phyloP scores from a whole-genome alignment of 2,113 vertebrate species.

The Thymallus thymallus region DNA sequence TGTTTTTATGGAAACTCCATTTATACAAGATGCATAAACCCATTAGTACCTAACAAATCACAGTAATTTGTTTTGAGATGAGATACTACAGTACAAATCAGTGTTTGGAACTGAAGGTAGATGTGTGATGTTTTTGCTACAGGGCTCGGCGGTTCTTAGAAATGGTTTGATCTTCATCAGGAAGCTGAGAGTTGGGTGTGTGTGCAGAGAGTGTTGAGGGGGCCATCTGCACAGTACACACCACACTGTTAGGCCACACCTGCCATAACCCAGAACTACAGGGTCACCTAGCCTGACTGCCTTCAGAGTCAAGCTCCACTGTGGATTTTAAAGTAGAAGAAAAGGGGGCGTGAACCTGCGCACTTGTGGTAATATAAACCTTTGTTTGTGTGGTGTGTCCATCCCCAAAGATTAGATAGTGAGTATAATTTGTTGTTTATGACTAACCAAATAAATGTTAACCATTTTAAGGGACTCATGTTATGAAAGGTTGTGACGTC shows the following conservation, averaged over 20 bases:
- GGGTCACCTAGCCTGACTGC: conserved; percentile 35
- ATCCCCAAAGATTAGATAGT: background rate
- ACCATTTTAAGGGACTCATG: too few species aligned
- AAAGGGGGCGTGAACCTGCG: background rate
- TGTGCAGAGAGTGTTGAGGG: background rate
- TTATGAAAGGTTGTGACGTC: too few species aligned
- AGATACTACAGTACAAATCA: background rate
- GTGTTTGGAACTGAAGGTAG: background rate
- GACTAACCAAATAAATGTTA: too few species aligned
- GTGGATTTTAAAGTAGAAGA: background rate
- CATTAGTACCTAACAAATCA: background rate
- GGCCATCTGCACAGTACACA: conserved; percentile 3
- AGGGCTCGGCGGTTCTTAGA: conserved; percentile 16
- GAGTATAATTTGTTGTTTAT: too few species aligned
- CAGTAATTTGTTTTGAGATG: background rate
- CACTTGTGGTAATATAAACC: background rate
- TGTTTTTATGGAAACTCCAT: too few species aligned
- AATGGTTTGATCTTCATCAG: background rate
- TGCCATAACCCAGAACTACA: conserved; percentile 45
- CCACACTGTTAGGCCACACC: conserved; percentile 56
- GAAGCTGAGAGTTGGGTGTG: background rate
- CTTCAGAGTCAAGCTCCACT: conserved; percentile 5
- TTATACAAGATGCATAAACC: too few species aligned
- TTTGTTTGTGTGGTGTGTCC: background rate
- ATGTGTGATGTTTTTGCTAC: background rate